Evolutionary conservation across 2,797 vertebrate species (phyloP).

Genomic region (Glossophaga mutica): DNA sequence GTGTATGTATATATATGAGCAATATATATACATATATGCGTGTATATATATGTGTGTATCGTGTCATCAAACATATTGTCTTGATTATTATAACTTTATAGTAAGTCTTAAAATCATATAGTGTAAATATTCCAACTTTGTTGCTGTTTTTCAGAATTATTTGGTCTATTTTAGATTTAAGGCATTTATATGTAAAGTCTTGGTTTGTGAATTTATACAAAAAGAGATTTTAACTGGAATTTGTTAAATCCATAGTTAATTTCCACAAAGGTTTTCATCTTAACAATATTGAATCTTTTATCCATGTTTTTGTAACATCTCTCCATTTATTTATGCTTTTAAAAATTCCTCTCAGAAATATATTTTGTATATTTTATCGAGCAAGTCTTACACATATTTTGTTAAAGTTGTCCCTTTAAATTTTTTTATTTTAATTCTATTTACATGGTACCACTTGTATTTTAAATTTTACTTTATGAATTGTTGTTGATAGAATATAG

Average conservation of each 20-base stretch:
- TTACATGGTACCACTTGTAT: not conserved
- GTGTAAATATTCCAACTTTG: not conserved
- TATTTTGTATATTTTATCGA: not conserved
- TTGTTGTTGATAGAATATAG: not conserved
- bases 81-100: not conserved
- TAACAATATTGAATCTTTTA: not conserved
- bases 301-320: not conserved
- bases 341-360: not conserved
- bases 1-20: no score
- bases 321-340: not conserved
- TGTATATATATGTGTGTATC: no score
- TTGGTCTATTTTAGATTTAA: not conserved
- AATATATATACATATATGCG: no score
- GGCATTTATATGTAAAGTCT: not conserved
- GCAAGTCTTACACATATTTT: not conserved
- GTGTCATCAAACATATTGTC: not conserved
- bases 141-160: not conserved
- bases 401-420: not conserved
- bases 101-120: not conserved
- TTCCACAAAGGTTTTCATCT: not conserved
- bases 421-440: not conserved
- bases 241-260: not conserved
- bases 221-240: not conserved
- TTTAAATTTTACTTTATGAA: not conserved
- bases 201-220: not conserved